These are phyloP conservation scores for Conchocele bisecta DNA, from an alignment of 2,888 invertebrate species.

Conservation along the genomic window DNA sequence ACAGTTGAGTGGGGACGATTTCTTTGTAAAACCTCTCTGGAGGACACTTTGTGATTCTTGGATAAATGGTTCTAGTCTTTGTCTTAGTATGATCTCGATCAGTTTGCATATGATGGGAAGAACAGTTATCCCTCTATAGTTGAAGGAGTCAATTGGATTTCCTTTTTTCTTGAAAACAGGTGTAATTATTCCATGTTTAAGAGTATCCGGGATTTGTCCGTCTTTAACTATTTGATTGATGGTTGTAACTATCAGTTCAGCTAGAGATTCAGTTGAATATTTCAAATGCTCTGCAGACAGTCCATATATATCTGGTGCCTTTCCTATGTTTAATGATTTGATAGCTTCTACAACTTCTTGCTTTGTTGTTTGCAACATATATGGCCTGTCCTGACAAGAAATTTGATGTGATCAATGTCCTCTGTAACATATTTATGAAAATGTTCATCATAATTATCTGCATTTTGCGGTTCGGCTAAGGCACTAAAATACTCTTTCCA, in stretches of 20 bases:
- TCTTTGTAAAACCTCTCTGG: constrained; percentile 16
- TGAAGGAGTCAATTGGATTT: background rate
- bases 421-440: background rate
- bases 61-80: background rate
- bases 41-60: background rate
- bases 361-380: background rate
- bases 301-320: constrained; percentile 12
- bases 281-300: constrained; percentile 3
- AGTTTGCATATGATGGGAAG: constrained; percentile 15
- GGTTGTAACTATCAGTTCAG: background rate
- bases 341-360: constrained; percentile 10
- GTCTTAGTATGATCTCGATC: constrained; percentile 5
- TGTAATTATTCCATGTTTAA: constrained; percentile 18
- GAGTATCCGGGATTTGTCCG: constrained; percentile 8
- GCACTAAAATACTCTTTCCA: background rate
- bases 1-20: constrained; percentile 15
- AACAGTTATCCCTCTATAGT: constrained; percentile 29
- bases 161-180: constrained; percentile 29
- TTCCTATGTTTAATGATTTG: constrained; percentile 15
- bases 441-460: background rate
- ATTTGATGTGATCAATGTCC: background rate
- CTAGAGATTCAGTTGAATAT: background rate
- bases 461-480: background rate
- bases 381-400: background rate
- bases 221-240: constrained; percentile 3